Base-by-base conservation (phyloP, 2,113 vertebrate species). In the Plotosus lineatus region DNA sequence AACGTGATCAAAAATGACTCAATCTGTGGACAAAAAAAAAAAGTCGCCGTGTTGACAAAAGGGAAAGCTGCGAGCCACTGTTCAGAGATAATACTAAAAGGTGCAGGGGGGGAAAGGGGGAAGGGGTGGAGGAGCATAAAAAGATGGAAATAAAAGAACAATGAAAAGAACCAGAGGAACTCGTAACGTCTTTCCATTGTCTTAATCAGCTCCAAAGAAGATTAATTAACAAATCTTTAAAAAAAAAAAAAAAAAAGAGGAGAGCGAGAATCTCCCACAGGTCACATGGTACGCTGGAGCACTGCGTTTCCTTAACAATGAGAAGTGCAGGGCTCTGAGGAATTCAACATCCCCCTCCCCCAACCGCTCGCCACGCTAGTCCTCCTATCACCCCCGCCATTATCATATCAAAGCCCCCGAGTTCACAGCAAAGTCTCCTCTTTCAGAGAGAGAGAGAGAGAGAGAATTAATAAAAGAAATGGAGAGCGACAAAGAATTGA, bases 251-350 rank as follows among this genome's bases (percentile, higher is more conserved):
- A 15, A 17, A 8, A 17, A 69, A 26, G 42, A 9, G 2, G n/a
- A 40, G n/a, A 42, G 26, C 12, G 26, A 71, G 87, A 85, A 87
- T 87, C 81, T 83, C 85, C 88, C 63, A 55, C 81, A 78, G 88
- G 89, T 92, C 89, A 90, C 86, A 72, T 72, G 69, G 89, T 88
- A 87, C 91, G 91, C 92, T 92, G 91, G 90, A 85, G 87, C 90
- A 90, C 89, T 92, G 93, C 90, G 92, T 94, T 94, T 94, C 92
- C 90, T 93, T 93, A 92, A 94, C 91, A 94, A 93, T 94, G 91
- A 94, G 92, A 93, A 93, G 91, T 92, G 92, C 92, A 93, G 92
- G 89, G 93, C 93, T 92, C 91, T 56, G 88, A 93, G 93, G 92
- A 93, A 94, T 94, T 92, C 91, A 91, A 88, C 88, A 89, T 89